Percentiles rank a stretch among this genome's conserved stretches.
Conservation (phyloP, 1,140 invertebrate genomes). For the Asbolus verrucosus region DNA sequence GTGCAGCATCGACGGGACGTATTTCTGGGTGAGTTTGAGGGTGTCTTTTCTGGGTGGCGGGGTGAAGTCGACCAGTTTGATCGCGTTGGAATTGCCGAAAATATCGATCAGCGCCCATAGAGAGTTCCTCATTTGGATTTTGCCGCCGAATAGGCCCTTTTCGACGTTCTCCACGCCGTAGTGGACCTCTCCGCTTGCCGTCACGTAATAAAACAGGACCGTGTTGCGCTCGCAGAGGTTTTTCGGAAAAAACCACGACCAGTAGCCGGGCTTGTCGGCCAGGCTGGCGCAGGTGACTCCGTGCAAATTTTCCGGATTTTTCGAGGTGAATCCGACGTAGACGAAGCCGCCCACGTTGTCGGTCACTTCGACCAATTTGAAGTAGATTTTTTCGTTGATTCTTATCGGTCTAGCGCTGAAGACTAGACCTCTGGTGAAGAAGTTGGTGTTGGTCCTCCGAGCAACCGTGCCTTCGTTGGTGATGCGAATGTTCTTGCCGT, state of each 20-base stretch:
- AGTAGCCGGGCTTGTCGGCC: neutral
- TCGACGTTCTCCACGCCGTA: constrained; percentile 5
- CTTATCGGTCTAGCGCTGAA: neutral
- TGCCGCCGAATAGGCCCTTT: neutral
- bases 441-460: neutral
- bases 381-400: neutral
- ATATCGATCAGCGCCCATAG: constrained; percentile 6
- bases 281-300: neutral
- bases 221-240: neutral
- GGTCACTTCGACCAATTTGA: constrained; percentile 5
- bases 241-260: constrained; percentile 26
- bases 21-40: neutral
- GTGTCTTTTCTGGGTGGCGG: neutral
- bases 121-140: neutral
- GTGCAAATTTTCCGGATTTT: neutral
- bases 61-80: neutral
- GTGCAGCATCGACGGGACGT: neutral
- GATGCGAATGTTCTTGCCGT: constrained; percentile 2
- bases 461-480: constrained; percentile 10
- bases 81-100: constrained; percentile 3
- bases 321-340: constrained; percentile 10
- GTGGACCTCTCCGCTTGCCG: neutral
- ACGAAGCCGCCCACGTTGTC: constrained; percentile 2
- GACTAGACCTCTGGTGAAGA: constrained; percentile 8
- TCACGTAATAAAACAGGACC: neutral